Base-by-base conservation (phyloP, 2,888 invertebrate genomes). In the Acanthosoma haemorrhoidale region DNA sequence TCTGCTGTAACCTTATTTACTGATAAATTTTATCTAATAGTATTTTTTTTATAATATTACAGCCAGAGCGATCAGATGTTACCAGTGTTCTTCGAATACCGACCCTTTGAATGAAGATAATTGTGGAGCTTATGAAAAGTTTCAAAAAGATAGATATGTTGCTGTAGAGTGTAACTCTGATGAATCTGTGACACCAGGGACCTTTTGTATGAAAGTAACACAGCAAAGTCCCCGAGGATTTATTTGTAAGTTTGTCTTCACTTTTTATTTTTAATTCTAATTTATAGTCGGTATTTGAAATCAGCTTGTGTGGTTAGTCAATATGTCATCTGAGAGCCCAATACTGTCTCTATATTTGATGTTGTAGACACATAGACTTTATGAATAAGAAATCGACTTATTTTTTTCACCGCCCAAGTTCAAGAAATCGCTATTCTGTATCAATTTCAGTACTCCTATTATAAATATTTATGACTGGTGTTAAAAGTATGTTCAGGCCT, bases 151-250 rank as follows among this genome's bases (percentile, higher is more conserved):
- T 13, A 87, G 89, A 74, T 92, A 96, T 79, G 91, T 95, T 75
- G 87, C 96, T 9, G 89, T 96, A 2, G 96, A 97, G 77, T 97
- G 97, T 79, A 92, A 89, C 78, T 94, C 91, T 78, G 95, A 95
- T 78, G 96, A 96, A 80, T 94, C 95, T 41, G 87, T 92, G 75
- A 92, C 92, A 82, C 96, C 96, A 21, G 97, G 96, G 6, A 93
- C 95, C 2, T 96, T 97, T 80, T 97, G 97, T 80, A 92, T 96
- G 85, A 97, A 97, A 83, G 85, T 92, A 25, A 91, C 93, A 1
- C 93, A 94, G 77, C 96, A 97, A 79, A 91, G 96, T 71, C 96
- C 96, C 0, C 88, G 90, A 79, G 94, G 94, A 74, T 95, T 94
- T 79, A 91, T 95, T 78, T 97, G 96, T 96, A 84, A 88, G 93